Base-by-base conservation (phyloP, 2,888 invertebrate genomes). In the Dimorphilus gyrociliatus region DNA sequence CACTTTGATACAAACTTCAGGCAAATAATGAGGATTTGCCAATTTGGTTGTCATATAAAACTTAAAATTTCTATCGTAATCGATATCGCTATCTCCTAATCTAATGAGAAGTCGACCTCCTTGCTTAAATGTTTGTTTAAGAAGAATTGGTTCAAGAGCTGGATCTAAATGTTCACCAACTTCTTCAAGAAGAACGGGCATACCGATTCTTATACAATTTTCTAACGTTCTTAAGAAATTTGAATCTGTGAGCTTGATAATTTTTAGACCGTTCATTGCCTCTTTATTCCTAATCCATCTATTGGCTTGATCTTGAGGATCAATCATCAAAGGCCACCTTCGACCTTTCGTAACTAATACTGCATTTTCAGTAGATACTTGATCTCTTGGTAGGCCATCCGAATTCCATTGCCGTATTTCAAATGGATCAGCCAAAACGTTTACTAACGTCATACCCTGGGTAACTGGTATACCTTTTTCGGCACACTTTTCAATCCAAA, bases 81-180 rank as follows among this genome's bases (percentile, higher is more conserved):
- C 63, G 13, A 64, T 54, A 38, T 63, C 62, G 34, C 51, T 55
- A 49, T 64, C 63, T 17, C 64, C 64, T 10, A 64, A 46, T 17
- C 59, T 50, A 28, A 64, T 62, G 29, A 63, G 41, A 28, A 59
- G 36, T 19, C 61, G 49, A 14, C 63, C 63, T 31, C 60, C 60
- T 54, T 59, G 40, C 25, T 72, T 45, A 47, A 77, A 81, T 1
- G 77, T 80, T 58, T 81, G 78, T 45, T 80, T 78, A 23, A 79
- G 42, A 10, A 64, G 45, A 13, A 64, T 45, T 1, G 63, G 63
- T 34, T 64, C 63, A 27, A 63, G 43, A n/a, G 60, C 51, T 2
- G 63, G 61, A 35, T 64, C 64, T 13, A 64, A 41, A 5, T 40
- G 41, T 40, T 64, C 62, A 6, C 52, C 60, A 3, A 63, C 33